Evolutionary conservation across 1,140 invertebrate species (phyloP).

Genomic region (Caenorhabditis remanei): DNA sequence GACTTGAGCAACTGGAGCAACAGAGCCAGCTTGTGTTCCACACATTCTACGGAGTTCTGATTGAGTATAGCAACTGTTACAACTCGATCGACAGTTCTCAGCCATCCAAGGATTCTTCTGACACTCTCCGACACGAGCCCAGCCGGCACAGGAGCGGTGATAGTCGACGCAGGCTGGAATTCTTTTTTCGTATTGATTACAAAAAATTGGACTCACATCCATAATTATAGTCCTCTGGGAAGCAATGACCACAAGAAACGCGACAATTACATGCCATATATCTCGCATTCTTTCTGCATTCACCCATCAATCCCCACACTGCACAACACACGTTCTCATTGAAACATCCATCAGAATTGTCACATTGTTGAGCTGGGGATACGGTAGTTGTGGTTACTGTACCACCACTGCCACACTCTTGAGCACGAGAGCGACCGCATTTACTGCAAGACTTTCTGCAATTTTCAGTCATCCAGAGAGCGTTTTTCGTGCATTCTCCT

Average conservation of each 20-base stretch:
- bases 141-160: conserved; percentile 59
- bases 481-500: conserved; percentile 66
- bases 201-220: conserved; percentile 38
- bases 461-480: conserved; percentile 68
- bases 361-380: conserved; percentile 18
- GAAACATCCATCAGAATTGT: conserved; percentile 63
- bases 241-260: conserved; percentile 66
- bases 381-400: conserved; percentile 7
- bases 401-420: conserved; percentile 62
- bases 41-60: conserved; percentile 51
- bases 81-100: conserved; percentile 63
- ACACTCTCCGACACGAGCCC: conserved; percentile 65
- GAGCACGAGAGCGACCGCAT: conserved; percentile 63
- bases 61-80: conserved; percentile 61
- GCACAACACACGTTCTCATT: conserved; percentile 69
- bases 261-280: conserved; percentile 69
- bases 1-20: conserved; percentile 43
- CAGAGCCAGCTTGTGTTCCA: conserved; percentile 25
- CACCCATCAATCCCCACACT: conserved; percentile 64
- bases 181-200: not conserved
- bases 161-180: conserved; percentile 66
- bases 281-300: conserved; percentile 62
- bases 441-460: conserved; percentile 66
- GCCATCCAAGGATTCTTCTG: conserved; percentile 66
- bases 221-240: conserved; percentile 66